Evolutionary conservation across 2,113 vertebrate genomes (phyloP), one percentile per base, ranked within the genome.

Genomic region (Neodon shergylaensis): DNA sequence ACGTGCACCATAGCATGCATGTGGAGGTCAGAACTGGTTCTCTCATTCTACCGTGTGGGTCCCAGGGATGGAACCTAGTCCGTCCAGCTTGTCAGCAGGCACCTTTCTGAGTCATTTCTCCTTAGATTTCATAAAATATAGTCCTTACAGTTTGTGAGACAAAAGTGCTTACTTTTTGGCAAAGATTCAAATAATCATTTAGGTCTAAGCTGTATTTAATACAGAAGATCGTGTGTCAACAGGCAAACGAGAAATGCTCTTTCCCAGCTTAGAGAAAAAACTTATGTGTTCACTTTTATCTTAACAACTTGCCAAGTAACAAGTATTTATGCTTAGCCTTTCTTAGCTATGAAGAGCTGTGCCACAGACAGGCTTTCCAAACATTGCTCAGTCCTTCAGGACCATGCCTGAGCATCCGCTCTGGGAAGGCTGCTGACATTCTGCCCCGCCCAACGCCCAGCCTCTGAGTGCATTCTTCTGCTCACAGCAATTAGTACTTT

Each of bases 201-300:
- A 63, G 36, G 17, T 54, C 39, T 91, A 82, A 68, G 28, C 83
- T 89, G 36, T 77, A 70, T 58, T 84, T 94, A 65, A 36, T 49
- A 16, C 5, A 54, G 26, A 70, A 49, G 47, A n/a, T 49, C 5
- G 36, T 87, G 61, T 73, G 44, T 70, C 76, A 92, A 49, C 72
- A 73, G 66, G 13, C n/a, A 42, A 85, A 83, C 2, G 26, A 94
- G 33, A 79, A 79, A 76, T 58, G 26, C 7, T 88, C 16, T 68
- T 82, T 89, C 77, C 54, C 31, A 72, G 49, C 44, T 82, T 92
- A 85, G 83, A 47, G 90, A 90, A 95, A 94, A 94, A 92, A 88
- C 31, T 44, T 47, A 52, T 24, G 2, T 49, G 36, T 70, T 90
- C 91, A 49, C 44, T 78, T 77, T 61, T 73, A 88, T 91, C 92